phyloP scores from a whole-genome alignment of 2,888 invertebrate species.

The Drosophila buzzatii region DNA sequence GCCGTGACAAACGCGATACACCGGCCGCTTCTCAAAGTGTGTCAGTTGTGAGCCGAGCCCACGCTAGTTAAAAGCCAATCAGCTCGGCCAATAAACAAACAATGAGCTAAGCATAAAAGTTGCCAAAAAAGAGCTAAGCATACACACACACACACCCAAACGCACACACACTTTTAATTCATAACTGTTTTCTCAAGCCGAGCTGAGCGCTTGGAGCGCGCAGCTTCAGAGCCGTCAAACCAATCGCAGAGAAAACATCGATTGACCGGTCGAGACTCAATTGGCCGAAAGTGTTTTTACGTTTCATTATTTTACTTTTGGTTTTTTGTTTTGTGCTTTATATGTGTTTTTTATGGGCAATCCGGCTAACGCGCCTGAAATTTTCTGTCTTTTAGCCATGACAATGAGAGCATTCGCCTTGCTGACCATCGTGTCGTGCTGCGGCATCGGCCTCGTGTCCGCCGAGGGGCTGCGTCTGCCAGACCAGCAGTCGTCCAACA shows the following conservation, averaged over 20 bases:
- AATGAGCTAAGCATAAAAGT: slow-evolving; percentile 44
- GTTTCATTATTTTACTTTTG: not conserved
- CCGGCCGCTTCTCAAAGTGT: slow-evolving; percentile 42
- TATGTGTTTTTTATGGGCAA: slow-evolving; percentile 7
- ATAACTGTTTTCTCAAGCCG: slow-evolving; percentile 18
- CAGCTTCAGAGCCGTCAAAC: slow-evolving; percentile 43
- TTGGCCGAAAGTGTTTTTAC: slow-evolving; percentile 41
- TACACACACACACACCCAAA: not conserved
- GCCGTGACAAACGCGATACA: slow-evolving; percentile 23
- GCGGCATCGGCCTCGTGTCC: slow-evolving; percentile 86
- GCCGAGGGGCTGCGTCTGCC: slow-evolving; percentile 88
- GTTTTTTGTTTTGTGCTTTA: slow-evolving; percentile 4
- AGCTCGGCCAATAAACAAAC: slow-evolving; percentile 50
- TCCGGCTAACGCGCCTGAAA: slow-evolving; percentile 55
- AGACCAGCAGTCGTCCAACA: slow-evolving; percentile 81
- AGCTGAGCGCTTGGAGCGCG: slow-evolving; percentile 31
- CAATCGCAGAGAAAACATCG: slow-evolving; percentile 64
- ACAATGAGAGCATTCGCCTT: slow-evolving; percentile 76
- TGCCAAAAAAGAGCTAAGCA: slow-evolving; percentile 37
- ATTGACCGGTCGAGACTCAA: slow-evolving; percentile 50
- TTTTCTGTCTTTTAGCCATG: slow-evolving; percentile 76
- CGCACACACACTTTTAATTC: slow-evolving; percentile 15
- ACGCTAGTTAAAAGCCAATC: slow-evolving; percentile 34
- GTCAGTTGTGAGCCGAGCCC: slow-evolving; percentile 51
- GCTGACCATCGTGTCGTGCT: slow-evolving; percentile 85